These are phyloP conservation scores for Caenorhabditis afra DNA, from an alignment of 2,888 invertebrate genomes.

Conservation along the genomic window DNA sequence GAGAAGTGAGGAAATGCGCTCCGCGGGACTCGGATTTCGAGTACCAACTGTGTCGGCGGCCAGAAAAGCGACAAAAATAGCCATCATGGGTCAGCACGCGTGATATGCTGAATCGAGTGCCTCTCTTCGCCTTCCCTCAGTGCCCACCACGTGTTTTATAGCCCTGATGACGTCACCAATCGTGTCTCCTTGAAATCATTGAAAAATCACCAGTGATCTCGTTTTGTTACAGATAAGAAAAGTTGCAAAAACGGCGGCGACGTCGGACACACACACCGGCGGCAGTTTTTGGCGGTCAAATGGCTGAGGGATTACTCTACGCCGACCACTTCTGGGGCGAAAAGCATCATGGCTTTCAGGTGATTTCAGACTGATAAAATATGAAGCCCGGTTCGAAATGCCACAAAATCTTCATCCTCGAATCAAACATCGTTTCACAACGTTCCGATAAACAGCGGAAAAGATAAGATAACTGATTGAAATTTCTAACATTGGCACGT, in stretches of 20 bases:
- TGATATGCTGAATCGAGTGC: not conserved
- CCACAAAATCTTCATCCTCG: too few relatives aligned
- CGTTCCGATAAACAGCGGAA: not conserved
- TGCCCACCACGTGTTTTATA: slow-evolving; percentile 39
- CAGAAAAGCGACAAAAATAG: slow-evolving; percentile 23
- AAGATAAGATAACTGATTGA: not conserved
- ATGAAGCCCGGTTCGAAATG: not conserved
- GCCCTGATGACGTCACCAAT: slow-evolving; percentile 3
- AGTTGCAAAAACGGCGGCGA: slow-evolving; percentile 13
- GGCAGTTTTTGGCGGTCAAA: slow-evolving; percentile 38
- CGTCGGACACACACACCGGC: not conserved
- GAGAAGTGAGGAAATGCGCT: slow-evolving; percentile 53
- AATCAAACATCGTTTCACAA: too few relatives aligned
- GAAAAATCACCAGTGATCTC: slow-evolving; percentile 34
- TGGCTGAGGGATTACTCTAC: slow-evolving; percentile 54
- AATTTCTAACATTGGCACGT: not conserved
- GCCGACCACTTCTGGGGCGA: slow-evolving; percentile 67
- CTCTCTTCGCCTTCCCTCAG: not conserved
- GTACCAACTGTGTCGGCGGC: slow-evolving; percentile 25
- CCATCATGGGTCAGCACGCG: not conserved
- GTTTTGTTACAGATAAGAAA: slow-evolving; percentile 36
- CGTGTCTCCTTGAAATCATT: slow-evolving; percentile 30
- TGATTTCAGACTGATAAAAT: slow-evolving; percentile 80
- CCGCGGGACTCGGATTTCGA: slow-evolving; percentile 25
- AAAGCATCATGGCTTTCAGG: slow-evolving; percentile 84